phyloP scores from a whole-genome alignment of 2,113 vertebrate species.

The Pluvialis apricaria region DNA sequence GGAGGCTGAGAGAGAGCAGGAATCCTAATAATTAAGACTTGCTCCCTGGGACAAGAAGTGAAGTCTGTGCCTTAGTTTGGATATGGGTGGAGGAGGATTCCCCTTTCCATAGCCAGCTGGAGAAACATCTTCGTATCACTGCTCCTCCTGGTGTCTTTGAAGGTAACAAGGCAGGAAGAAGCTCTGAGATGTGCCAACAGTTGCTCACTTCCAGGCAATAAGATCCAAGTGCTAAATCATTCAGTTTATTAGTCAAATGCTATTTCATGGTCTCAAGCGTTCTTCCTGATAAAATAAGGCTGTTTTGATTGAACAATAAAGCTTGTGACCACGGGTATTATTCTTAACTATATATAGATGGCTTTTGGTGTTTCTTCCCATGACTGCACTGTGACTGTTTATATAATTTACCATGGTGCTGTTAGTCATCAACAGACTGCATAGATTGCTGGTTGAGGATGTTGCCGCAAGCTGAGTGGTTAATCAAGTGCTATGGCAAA shows the following conservation, averaged over 20 bases:
- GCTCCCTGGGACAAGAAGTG: background rate
- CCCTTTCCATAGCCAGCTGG: background rate
- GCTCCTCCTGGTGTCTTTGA: background rate
- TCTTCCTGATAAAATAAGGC: background rate
- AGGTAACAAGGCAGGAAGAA: background rate
- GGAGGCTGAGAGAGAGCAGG: background rate
- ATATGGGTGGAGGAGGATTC: background rate
- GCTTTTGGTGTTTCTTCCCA: background rate
- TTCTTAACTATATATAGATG: background rate
- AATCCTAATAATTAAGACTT: background rate
- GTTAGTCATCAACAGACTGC: background rate
- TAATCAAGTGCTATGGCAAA: background rate
- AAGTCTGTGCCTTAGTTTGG: background rate
- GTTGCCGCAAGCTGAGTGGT: background rate
- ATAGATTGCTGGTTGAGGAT: background rate
- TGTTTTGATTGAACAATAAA: constrained; percentile 3
- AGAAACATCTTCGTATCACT: background rate
- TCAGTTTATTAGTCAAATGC: background rate
- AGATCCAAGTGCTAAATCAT: background rate
- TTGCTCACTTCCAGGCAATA: background rate
- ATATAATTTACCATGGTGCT: background rate
- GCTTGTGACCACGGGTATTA: background rate
- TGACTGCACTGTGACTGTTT: constrained; percentile 37
- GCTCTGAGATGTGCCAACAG: background rate
- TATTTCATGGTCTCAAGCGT: background rate